Evolutionary conservation across 2,888 invertebrate species (phyloP).

Genomic region (Molorchus minor): DNA sequence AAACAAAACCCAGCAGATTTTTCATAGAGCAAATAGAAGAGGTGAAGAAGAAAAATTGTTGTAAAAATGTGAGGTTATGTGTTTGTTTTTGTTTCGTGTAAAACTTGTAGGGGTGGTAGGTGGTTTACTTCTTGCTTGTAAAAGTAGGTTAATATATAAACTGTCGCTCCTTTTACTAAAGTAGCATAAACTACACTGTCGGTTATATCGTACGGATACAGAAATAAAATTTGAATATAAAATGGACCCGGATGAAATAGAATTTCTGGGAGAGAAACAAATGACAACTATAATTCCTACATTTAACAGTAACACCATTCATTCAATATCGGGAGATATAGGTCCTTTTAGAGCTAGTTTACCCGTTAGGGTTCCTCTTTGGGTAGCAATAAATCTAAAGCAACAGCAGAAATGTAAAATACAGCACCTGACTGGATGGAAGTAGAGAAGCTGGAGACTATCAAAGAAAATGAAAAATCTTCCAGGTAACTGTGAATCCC

Average conservation of each 20-base stretch:
- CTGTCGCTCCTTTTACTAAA: too few relatives aligned
- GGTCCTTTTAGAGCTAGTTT: slow-evolving; percentile 93
- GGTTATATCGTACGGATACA: too few relatives aligned
- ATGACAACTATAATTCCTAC: slow-evolving; percentile 87
- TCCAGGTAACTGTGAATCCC: slow-evolving; percentile 67
- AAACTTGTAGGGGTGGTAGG: not conserved
- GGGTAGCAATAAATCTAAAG: slow-evolving; percentile 92
- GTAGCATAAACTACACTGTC: too few relatives aligned
- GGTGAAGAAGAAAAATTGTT: too few relatives aligned
- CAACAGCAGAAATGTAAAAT: slow-evolving; percentile 94
- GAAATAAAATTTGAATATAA: not conserved
- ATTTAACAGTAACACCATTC: slow-evolving; percentile 80
- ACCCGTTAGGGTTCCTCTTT: slow-evolving; percentile 88
- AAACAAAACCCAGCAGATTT: too few relatives aligned
- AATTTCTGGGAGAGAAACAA: slow-evolving; percentile 91
- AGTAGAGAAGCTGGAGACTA: slow-evolving; percentile 75
- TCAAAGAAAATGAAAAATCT: slow-evolving; percentile 85
- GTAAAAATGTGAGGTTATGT: too few relatives aligned
- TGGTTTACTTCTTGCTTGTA: not conserved
- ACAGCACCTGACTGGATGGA: slow-evolving; percentile 96
- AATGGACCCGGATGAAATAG: slow-evolving; percentile 87
- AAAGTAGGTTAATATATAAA: not conserved
- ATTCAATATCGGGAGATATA: slow-evolving; percentile 87
- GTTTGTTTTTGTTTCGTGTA: not conserved
- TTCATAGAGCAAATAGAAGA: too few relatives aligned